phyloP scores from a whole-genome alignment of 2,888 invertebrate genomes.

The Cryptus armator region DNA sequence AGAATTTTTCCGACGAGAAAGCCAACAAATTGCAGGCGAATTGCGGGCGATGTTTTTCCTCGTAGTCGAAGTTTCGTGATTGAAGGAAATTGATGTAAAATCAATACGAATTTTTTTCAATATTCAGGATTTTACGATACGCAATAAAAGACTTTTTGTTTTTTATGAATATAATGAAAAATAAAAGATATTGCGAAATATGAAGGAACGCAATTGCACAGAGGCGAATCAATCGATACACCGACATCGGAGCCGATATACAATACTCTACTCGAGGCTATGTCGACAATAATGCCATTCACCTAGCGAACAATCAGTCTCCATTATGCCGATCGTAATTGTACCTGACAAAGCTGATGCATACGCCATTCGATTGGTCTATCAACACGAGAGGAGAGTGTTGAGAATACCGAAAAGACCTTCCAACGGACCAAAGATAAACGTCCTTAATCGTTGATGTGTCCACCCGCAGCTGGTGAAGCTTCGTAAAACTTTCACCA shows the following conservation, averaged over 20 bases:
- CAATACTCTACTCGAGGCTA: not conserved
- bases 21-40: too few species aligned
- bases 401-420: too few species aligned
- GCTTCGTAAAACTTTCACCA: not conserved
- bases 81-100: too few species aligned
- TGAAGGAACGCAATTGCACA: not conserved
- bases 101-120: too few species aligned
- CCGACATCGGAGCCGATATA: not conserved
- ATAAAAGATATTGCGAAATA: too few species aligned
- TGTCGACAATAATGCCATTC: slow-evolving; percentile 1
- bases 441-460: not conserved
- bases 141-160: too few species aligned
- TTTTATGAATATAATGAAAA: too few species aligned
- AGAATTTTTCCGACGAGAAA: too few species aligned
- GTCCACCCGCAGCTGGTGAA: not conserved
- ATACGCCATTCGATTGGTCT: not conserved
- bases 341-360: not conserved
- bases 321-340: slow-evolving; percentile 1
- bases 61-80: too few species aligned
- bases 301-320: not conserved
- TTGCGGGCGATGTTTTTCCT: too few species aligned
- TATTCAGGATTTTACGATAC: too few species aligned
- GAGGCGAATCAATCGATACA: not conserved
- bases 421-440: not conserved
- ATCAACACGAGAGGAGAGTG: not conserved